These are phyloP conservation scores for Catharus minimus DNA, from an alignment of 2,113 vertebrate species.

Conservation along the genomic window DNA sequence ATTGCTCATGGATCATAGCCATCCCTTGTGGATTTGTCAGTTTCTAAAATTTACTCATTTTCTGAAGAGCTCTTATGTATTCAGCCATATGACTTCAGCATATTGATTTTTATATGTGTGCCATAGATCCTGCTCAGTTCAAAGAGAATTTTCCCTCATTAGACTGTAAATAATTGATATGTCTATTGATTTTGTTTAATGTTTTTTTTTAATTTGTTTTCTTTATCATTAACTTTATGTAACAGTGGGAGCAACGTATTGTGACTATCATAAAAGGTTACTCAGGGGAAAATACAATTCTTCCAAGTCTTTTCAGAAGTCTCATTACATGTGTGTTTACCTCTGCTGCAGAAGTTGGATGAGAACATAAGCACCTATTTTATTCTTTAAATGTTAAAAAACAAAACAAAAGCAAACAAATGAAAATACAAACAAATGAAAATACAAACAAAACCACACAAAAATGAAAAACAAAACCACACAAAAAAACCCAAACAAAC, in stretches of 20 bases:
- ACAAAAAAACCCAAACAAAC: too few species aligned
- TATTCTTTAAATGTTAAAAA: neutral
- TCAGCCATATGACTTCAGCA: neutral
- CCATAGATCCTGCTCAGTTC: neutral
- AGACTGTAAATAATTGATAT: conserved; percentile 23
- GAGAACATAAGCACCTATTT: neutral
- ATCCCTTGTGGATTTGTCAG: neutral
- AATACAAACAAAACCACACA: neutral
- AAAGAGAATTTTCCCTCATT: neutral
- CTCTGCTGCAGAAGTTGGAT: neutral
- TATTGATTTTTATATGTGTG: conserved; percentile 19
- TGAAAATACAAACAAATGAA: neutral
- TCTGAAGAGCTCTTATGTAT: neutral
- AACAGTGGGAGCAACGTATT: neutral
- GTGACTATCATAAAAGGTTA: neutral
- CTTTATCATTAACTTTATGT: conserved; percentile 2
- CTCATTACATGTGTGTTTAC: neutral
- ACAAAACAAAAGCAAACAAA: neutral
- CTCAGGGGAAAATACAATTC: neutral
- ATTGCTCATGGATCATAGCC: neutral
- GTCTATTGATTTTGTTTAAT: conserved; percentile 9
- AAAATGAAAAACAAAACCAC: too few species aligned
- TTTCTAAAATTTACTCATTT: neutral
- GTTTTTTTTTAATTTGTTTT: neutral
- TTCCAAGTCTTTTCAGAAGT: neutral